Evolutionary conservation across 1,140 invertebrate genomes (phyloP).

Genomic region (Rhopalosiphum padi): DNA sequence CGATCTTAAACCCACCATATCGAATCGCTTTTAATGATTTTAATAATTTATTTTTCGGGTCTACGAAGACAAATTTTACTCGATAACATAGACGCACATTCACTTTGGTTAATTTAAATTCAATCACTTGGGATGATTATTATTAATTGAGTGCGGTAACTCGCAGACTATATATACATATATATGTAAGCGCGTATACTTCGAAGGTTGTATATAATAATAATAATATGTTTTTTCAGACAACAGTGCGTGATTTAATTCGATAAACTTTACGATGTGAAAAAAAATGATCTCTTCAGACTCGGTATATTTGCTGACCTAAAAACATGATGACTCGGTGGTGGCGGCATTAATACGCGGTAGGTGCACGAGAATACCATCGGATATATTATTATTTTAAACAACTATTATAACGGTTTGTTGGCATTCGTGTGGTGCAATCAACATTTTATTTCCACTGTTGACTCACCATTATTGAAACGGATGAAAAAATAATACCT

Average conservation of each 20-base stretch:
- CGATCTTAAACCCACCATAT: not conserved
- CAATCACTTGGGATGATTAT: not conserved
- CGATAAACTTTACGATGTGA: not conserved
- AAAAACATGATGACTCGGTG: not conserved
- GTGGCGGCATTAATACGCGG: not conserved
- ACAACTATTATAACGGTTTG: not conserved
- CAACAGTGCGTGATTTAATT: not conserved
- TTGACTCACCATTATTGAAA: not conserved
- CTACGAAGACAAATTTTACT: not conserved
- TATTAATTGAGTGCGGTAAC: not conserved
- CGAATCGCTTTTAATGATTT: constrained; percentile 12
- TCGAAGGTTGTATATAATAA: not conserved
- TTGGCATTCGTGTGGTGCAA: not conserved
- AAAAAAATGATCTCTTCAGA: not conserved
- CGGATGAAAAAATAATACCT: not conserved
- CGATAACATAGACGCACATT: not conserved
- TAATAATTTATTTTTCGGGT: not conserved
- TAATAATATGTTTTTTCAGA: not conserved
- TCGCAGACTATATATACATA: not conserved
- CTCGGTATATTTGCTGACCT: not conserved
- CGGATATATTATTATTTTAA: not conserved
- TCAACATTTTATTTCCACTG: not conserved
- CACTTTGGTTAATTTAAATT: not conserved
- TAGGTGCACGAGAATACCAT: not conserved
- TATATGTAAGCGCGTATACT: not conserved